These are phyloP conservation scores for Leucophenga montana DNA, from an alignment of 2,888 invertebrate genomes.

Conservation along the genomic window DNA sequence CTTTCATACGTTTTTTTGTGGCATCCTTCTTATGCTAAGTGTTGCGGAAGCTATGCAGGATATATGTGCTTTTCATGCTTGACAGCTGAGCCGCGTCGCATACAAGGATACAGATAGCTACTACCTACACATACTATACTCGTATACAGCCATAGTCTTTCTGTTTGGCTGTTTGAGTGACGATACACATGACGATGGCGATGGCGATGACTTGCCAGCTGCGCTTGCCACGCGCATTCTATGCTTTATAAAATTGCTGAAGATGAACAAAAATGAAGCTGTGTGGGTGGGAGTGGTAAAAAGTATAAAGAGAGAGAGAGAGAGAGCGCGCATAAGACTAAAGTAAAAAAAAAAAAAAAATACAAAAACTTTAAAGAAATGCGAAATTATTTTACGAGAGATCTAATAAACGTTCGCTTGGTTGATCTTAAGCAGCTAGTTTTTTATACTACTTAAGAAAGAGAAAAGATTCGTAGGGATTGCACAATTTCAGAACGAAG, in stretches of 20 bases:
- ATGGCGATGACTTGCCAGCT: background rate
- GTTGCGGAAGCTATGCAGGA: constrained; percentile 54
- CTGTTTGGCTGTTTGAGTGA: too few species aligned
- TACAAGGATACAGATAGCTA: background rate
- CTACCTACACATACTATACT: too few species aligned
- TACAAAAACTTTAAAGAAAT: background rate
- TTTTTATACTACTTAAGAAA: too few species aligned
- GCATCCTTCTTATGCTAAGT: constrained; percentile 30
- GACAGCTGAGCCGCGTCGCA: background rate
- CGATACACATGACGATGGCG: background rate
- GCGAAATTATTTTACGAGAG: too few species aligned
- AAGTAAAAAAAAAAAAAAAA: background rate
- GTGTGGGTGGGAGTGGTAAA: background rate
- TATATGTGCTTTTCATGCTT: constrained; percentile 36
- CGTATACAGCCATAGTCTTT: too few species aligned
- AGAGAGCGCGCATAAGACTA: too few species aligned
- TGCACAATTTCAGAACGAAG: too few species aligned
- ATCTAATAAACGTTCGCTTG: too few species aligned
- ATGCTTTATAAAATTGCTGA: background rate
- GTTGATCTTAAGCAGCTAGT: too few species aligned
- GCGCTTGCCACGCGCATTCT: background rate
- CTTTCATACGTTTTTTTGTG: background rate
- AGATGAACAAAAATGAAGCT: too few species aligned
- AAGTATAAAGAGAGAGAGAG: too few species aligned
- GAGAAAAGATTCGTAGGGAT: too few species aligned